phyloP scores from a whole-genome alignment of 2,113 vertebrate species.

The Trachemys scripta region DNA sequence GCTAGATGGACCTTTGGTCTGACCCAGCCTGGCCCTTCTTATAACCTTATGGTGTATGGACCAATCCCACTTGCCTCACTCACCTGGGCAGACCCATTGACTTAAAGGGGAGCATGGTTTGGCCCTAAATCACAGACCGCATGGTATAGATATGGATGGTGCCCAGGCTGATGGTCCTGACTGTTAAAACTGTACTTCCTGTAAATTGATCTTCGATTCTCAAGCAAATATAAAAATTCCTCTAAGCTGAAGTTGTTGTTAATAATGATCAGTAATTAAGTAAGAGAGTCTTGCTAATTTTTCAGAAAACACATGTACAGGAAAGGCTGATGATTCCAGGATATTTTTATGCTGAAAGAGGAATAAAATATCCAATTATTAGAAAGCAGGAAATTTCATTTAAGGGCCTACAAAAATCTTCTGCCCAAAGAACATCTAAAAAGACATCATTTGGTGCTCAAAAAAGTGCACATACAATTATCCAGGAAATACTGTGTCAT shows the following conservation, averaged over 20 bases:
- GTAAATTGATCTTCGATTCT: not conserved
- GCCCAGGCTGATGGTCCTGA: not conserved
- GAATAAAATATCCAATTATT: not conserved
- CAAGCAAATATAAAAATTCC: not conserved
- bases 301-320: too few species aligned
- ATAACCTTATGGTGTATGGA: too few species aligned
- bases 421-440: not conserved
- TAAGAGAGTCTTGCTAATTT: not conserved
- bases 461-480: not conserved
- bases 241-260: too few species aligned
- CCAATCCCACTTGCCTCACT: too few species aligned
- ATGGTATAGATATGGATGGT: not conserved
- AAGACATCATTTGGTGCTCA: not conserved
- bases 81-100: too few species aligned
- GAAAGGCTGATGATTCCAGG: not conserved
- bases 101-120: too few species aligned
- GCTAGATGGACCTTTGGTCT: too few species aligned
- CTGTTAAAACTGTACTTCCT: not conserved
- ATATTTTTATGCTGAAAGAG: not conserved
- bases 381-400: not conserved
- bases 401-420: not conserved
- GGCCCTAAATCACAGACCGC: not conserved
- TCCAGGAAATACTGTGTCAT: not conserved
- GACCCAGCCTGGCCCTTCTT: too few species aligned
- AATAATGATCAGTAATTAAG: too few species aligned